Evolutionary conservation across 2,888 invertebrate species (phyloP), one percentile per base, ranked within the genome.

Genomic region (Neocrepidodera transversa): DNA sequence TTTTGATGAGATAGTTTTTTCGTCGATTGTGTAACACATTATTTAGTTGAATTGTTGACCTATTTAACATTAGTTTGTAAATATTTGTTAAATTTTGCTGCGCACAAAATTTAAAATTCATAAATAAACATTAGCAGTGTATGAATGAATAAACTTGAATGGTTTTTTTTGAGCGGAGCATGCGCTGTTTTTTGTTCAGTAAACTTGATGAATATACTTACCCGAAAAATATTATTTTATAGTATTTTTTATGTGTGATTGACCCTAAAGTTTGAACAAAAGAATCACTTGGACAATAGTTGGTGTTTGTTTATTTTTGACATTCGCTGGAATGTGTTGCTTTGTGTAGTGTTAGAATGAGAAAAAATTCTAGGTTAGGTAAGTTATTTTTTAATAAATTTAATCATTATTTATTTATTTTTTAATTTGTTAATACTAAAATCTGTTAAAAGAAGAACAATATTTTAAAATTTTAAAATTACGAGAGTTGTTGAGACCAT

Each of bases 311-410:
- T 40, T 40, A 11, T 40, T 40, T 40, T 40, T 8, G 17, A 11
- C 13, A 40, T 40, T 18, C 11, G 18, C 18, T 11, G 20, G 42
- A 42, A 42, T 23, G 13, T 11, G 18, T 7, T 42, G 42, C 18
- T 42, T 42, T 42, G 18, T 42, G 11, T 42, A 11, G 42, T 42
- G 42, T 23, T 10, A 42, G 36, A 18, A 50, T 38, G 50, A 50
- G 36, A 28, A 50, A 20, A 14, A 36, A 50, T 38, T 50, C 50
- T 36, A 50, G 50, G 38, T 50, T 50, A 50, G 50, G 50, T 50
- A 16, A 50, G 50, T 38, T n/a, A 8, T 40, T 16, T 40, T 40
- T 40, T 40, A 11, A 13, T 35, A 23, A 6, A 23, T 23, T 23
- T 23, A 23, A 23, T 23, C 23, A 3, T 23, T n/a, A n/a, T n/a